Base-by-base conservation (phyloP, 2,888 invertebrate species). In the Neuroscelio doddi region DNA sequence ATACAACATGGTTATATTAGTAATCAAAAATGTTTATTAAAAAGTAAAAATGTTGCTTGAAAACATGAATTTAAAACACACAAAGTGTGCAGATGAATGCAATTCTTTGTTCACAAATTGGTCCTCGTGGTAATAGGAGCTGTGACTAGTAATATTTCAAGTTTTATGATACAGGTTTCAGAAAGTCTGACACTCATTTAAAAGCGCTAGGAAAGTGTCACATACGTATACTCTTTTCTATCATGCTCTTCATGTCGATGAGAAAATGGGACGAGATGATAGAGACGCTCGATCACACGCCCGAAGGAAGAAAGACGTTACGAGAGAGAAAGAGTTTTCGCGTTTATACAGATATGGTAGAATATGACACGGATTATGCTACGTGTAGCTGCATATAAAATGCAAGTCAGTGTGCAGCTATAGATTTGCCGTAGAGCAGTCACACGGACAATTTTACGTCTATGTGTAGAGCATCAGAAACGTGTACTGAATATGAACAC, bases 301-400 rank as follows among this genome's bases (percentile, higher is more conserved):
- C 46, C 16, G 55, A 39, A 59, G 52, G 51, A 46, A 14, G 24
- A 30, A 45, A 10, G 9, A 29, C 24, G 38, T 14, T 17, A 49
- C 27, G 9, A 9, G 41, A 26, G 34, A 47, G 12, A 42, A 49
- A 2, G 21, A 5, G 36, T 41, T 49, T 34, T 29, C 12, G 10
- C 34, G 52, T 47, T 47, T 27, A 41, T 58, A 59, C 45, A 50
- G 57, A 50, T 45, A 50, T 45, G 42, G 29, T 16, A 32, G 14
- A 30, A 57, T 50, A 45, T 50, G 57, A 45, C 45, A 50, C 49
- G 50, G 45, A 57, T 57, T 57, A 50, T 38, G 30, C 49, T 50
- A 39, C 50, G 45, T 50, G 44, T 50, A 27, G 30, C 24, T 52
- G 52, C 47, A 59, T 59, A 29, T 41, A 46, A 44, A 45, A 30